Base-by-base conservation (phyloP, 2,888 invertebrate species). In the Tribolium freemani region DNA sequence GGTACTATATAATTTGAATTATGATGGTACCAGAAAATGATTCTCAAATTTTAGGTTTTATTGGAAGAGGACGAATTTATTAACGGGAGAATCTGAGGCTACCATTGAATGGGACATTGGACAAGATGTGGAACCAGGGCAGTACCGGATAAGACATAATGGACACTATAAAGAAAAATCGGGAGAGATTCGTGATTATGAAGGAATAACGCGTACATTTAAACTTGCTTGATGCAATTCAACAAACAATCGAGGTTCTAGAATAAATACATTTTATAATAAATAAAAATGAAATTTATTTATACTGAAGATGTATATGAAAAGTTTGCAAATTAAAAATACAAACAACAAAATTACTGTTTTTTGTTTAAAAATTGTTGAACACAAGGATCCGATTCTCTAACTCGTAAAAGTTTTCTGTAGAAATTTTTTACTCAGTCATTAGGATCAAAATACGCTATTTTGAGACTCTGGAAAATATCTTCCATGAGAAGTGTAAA, bases 81-180 rank as follows among this genome's bases (percentile, higher is more conserved):
- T 96, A 20, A 87, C 94, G 26, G 95, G 95, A 5, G 92, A 93
- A 10, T 97, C 96, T 83, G 90, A 92, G 83, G 93, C 91, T 3
- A 92, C 91, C 70, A 88, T 97, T 10, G 90, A 90, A 63, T 98
- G 97, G 97, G 90, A 91, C 67, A 90, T 96, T 54, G 93, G 93
- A 0, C 86, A 87, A 0, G 89, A 91, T 4, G 91, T 91, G 0
- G 85, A 89, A 46, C 88, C 90, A 0, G 97, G 97, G 2, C 90
- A 89, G 60, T 97, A 97, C 87, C 89, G 96, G 73, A 92, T 98
- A 60, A 90, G 92, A 61, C 97, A 97, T 86, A 93, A 92, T 81
- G 97, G 97, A 3, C 90, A 92, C 86, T 93, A 93, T 84, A 96
- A 92, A 79, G 90, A 90, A 11, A 67, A 94, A 58, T 87, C 93